These are phyloP conservation scores for Eupeodes luniger DNA, from an alignment of 2,888 invertebrate species.

Conservation along the genomic window DNA sequence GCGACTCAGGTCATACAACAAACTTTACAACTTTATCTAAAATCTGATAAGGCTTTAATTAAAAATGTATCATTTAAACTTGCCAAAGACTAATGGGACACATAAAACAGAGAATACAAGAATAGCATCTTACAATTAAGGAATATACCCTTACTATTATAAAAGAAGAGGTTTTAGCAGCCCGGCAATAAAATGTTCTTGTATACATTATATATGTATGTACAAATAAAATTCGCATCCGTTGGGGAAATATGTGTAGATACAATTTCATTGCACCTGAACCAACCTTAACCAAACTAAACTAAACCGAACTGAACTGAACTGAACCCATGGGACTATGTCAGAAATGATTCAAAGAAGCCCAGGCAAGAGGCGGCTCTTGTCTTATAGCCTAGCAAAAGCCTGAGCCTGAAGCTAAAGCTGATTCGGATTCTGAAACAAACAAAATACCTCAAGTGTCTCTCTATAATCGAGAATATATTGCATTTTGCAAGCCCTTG, in stretches of 20 bases:
- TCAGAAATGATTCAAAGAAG: slow-evolving; percentile 51
- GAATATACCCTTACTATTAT: neutral
- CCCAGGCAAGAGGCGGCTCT: neutral
- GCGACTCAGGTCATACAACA: neutral
- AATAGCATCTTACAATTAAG: slow-evolving; percentile 40
- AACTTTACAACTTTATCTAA: neutral
- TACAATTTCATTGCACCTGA: slow-evolving; percentile 67
- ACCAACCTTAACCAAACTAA: neutral
- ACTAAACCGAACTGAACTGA: slow-evolving; percentile 14
- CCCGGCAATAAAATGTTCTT: slow-evolving; percentile 58
- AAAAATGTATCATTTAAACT: slow-evolving; percentile 52
- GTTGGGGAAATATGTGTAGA: slow-evolving; percentile 23
- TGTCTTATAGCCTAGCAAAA: neutral
- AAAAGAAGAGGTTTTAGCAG: slow-evolving; percentile 36
- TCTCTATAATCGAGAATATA: slow-evolving; percentile 47
- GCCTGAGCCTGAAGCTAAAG: neutral
- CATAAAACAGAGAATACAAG: slow-evolving; percentile 22
- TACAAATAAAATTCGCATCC: slow-evolving; percentile 5
- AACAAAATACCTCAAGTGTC: slow-evolving; percentile 57
- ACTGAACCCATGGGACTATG: slow-evolving; percentile 44
- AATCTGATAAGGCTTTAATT: slow-evolving; percentile 22
- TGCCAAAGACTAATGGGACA: slow-evolving; percentile 17
- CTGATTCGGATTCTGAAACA: slow-evolving; percentile 17
- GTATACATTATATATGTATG: neutral
- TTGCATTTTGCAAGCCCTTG: slow-evolving; percentile 61